Evolutionary conservation across 2,888 invertebrate genomes (phyloP), one percentile per base, ranked within the genome.

Genomic region (Crossocerus cetratus): DNA sequence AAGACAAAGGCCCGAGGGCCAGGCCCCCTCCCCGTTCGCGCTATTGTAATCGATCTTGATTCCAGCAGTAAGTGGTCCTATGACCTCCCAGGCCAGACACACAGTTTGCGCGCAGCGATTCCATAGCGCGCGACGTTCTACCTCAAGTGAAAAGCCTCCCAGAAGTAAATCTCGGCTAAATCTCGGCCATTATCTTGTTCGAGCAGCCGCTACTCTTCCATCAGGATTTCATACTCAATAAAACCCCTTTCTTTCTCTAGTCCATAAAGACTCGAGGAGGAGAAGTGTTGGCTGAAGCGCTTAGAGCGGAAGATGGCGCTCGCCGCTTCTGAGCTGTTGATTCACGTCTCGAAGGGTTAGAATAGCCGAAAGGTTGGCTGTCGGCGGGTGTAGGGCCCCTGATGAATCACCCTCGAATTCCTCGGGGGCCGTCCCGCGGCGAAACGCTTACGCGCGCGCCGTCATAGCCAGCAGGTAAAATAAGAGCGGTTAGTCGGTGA

Each of bases 351-450:
- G 16, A 16, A 49, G 49, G 49, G 49, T 49, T 49, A 16, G 16
- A 49, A 49, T 49, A 49, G 49, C 14, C 49, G 14, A 16, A 49
- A 49, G n/a, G 49, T 49, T 16, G 16, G 16, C 14, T 49, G 49
- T 49, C 49, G 49, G 16, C n/a, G 16, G 49, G 4, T 14, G 14
- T 49, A 14, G 49, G 14, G 14, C 4, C 16, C 49, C 49, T 49
- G 49, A 49, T 49, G 49, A 49, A 49, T 49, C 49, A 49, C 49
- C 49, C 16, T 49, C 49, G 49, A 49, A 49, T 49, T 49, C 49
- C 49, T 49, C 4, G 16, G 49, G 49, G 49, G 49, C 49, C n/a
- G 14, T 49, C 49, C 49, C 16, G n/a, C 49, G 16, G 49, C 49
- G 49, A 16, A 49, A 16, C 49, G 49, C 49, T 49, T 49, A 49